Base-by-base conservation (phyloP, 2,113 vertebrate species). In the Strigops habroptila region DNA sequence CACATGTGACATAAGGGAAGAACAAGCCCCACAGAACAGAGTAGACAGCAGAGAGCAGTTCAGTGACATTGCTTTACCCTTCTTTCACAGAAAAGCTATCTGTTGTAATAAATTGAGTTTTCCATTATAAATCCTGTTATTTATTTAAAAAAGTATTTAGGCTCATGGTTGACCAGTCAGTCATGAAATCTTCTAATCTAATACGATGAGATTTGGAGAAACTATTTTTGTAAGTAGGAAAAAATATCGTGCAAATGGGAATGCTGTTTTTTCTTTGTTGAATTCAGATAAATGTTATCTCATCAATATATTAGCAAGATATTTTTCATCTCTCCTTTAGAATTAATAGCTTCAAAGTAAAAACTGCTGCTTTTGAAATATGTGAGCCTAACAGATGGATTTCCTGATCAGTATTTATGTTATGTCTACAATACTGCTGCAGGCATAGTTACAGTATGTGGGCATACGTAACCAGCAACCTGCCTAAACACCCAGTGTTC, bases 281-380 rank as follows among this genome's bases (percentile, higher is more conserved):
- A 87, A 43, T 60, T 92, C 27, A 59, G 39, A 27, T 18, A 75
- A 88, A 60, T 53, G 7, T 77, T 83, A 17, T 59, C 27, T 64
- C 7, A 39, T 64, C 15, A 59, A 30, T 46, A 33, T 11, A 33
- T 35, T 30, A 67, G 37, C 60, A 73, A 76, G 79, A 4, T 49
- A 37, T 86, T 91, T 91, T 95, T 79, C 18, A 69, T 53, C 14
- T 87, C 33, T 89, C 14, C 30, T 95, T 79, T n/a, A 33, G 49
- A 85, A 73, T 75, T 30, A 84, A 44, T 48, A 79, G 27, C 9
- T 87, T 91, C 33, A 79, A 68, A 82, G 43, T 43, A 49, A 73
- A 60, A 67, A 14, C 7, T 43, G 4, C 18, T 55, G 33, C 51
- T 91, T 92, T 93, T 79, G 33, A 82, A 94, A 80, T 35, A 24